Evolutionary conservation across 30 jellyfish, hydroid and myxozoan species (phyloP).

Genomic region (Calvadosia cruxmelitensis): DNA sequence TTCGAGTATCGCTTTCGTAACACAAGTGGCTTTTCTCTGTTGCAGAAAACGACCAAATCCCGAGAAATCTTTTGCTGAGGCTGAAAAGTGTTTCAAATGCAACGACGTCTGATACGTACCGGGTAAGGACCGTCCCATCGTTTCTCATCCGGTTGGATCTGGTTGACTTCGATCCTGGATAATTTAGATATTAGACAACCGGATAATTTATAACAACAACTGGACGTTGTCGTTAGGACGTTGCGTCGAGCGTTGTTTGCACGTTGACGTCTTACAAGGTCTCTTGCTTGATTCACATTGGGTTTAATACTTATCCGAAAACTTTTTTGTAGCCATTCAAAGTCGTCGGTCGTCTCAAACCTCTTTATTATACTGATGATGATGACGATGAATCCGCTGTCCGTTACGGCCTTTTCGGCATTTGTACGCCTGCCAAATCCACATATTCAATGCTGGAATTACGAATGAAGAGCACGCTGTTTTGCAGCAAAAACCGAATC

Average conservation of each 20-base stretch:
- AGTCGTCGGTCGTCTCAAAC: slow-evolving; percentile 56
- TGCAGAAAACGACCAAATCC: slow-evolving; percentile 16
- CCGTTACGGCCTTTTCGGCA: slow-evolving; percentile 66
- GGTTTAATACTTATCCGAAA: too few species aligned
- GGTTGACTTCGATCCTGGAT: too few species aligned
- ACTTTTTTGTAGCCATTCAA: slow-evolving; percentile 61
- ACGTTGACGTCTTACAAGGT: too few species aligned
- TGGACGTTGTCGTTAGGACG: too few species aligned
- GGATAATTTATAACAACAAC: too few species aligned
- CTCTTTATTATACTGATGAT: slow-evolving; percentile 26
- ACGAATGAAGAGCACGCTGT: slow-evolving; percentile 74
- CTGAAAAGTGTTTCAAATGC: slow-evolving; percentile 76
- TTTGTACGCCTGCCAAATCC: slow-evolving; percentile 74
- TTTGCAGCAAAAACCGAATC: slow-evolving; percentile 79
- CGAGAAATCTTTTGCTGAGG: slow-evolving; percentile 58
- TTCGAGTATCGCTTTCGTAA: too few species aligned
- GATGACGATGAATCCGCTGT: slow-evolving; percentile 12
- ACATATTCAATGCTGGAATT: slow-evolving; percentile 71
- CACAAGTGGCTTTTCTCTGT: too few species aligned
- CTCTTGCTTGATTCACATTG: too few species aligned
- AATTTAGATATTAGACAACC: too few species aligned
- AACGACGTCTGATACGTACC: slow-evolving; percentile 79
- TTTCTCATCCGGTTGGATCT: too few species aligned
- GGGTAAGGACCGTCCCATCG: slow-evolving; percentile 33
- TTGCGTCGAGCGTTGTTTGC: too few species aligned